A percentile compares a stretch with the other conserved stretches of the same genome.
Conservation (phyloP, 2,113 vertebrate species). For the Maccullochella peelii region DNA sequence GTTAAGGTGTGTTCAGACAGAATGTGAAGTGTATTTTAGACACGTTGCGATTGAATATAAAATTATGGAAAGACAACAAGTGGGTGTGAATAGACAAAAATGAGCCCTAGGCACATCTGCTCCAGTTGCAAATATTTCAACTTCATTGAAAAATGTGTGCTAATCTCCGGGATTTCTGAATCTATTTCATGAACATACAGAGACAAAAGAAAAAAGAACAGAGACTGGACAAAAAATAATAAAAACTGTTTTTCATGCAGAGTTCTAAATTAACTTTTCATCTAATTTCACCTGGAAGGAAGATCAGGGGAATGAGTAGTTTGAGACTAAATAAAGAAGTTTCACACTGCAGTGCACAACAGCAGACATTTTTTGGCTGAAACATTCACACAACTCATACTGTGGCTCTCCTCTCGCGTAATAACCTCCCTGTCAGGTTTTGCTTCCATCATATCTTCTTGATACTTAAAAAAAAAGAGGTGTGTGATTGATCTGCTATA, state of each 20-base stretch:
- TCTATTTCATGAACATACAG: not conserved
- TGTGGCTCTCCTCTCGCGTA: not conserved
- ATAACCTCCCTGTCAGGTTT: constrained; percentile 4
- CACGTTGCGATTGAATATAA: not conserved
- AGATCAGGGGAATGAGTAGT: not conserved
- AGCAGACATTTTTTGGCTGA: not conserved
- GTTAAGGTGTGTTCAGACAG: not conserved
- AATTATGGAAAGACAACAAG: not conserved
- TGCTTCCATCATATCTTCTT: not conserved
- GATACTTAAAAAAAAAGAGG: not conserved
- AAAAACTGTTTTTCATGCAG: not conserved
- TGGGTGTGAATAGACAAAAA: not conserved
- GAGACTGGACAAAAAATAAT: not conserved
- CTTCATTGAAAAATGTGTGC: too few relatives aligned
- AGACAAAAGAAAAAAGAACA: not conserved
- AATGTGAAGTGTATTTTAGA: not conserved
- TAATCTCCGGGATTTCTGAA: not conserved
- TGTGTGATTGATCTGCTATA: not conserved
- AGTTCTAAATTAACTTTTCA: not conserved
- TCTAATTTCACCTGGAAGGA: too few relatives aligned
- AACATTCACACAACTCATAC: not conserved
- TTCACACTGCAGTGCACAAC: not conserved
- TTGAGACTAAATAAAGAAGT: not conserved
- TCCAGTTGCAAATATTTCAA: not conserved
- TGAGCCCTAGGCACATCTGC: too few relatives aligned